These are phyloP conservation scores for Margarornis squamiger DNA, from an alignment of 2,797 vertebrate species.

Conservation along the genomic window DNA sequence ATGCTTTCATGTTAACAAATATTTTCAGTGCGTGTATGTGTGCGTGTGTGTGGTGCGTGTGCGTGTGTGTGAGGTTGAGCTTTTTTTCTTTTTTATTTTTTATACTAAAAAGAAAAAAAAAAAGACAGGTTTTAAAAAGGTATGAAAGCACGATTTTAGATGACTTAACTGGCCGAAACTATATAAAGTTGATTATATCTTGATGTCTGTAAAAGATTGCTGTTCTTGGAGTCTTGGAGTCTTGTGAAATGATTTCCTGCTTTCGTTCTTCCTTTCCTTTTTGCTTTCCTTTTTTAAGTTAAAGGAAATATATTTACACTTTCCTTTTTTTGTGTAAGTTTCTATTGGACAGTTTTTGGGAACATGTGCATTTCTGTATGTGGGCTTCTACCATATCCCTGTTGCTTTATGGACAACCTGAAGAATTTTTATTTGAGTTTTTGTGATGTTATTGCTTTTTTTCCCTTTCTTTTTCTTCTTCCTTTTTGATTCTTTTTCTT, in stretches of 20 bases:
- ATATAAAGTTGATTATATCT: slow-evolving; percentile 82
- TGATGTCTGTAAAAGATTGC: slow-evolving; percentile 80
- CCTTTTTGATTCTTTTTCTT: slow-evolving; percentile 77
- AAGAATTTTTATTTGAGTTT: slow-evolving; percentile 74
- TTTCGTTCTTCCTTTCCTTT: slow-evolving; percentile 71
- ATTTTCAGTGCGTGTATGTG: slow-evolving; percentile 74
- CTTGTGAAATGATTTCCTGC: slow-evolving; percentile 80
- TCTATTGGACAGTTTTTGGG: slow-evolving; percentile 79
- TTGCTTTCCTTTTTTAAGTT: slow-evolving; percentile 71
- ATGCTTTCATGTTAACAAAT: slow-evolving; percentile 77
- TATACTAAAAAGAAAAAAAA: slow-evolving; percentile 77
- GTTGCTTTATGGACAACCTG: slow-evolving; percentile 76
- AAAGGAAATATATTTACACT: slow-evolving; percentile 56
- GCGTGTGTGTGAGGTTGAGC: slow-evolving; percentile 61
- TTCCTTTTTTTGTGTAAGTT: slow-evolving; percentile 82
- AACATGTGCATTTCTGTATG: slow-evolving; percentile 80
- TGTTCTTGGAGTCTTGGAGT: slow-evolving; percentile 81
- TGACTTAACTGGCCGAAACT: slow-evolving; percentile 81
- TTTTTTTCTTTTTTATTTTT: slow-evolving; percentile 81
- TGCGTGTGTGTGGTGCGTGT: slow-evolving; percentile 60
- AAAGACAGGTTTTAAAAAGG: slow-evolving; percentile 84
- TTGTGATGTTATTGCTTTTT: slow-evolving; percentile 83
- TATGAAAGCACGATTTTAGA: slow-evolving; percentile 84
- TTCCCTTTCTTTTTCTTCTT: slow-evolving; percentile 66
- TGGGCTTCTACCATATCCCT: slow-evolving; percentile 79